Evolutionary conservation across 2,888 invertebrate genomes (phyloP), one percentile per base, ranked within the genome.

Genomic region (Rhorus exstirpatorius): DNA sequence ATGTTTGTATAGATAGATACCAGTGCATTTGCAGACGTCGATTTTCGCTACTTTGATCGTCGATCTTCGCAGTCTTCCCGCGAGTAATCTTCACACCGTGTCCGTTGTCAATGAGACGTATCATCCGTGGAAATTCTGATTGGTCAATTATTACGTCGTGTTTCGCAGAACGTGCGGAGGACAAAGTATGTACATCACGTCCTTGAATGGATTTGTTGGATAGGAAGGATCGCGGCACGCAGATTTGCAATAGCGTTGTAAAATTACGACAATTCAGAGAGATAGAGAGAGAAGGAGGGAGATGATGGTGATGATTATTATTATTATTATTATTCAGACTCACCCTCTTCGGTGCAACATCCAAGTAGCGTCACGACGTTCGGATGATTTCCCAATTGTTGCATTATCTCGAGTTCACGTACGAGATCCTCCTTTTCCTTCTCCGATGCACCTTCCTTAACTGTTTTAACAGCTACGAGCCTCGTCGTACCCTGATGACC

Each of bases 391-490:
- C 97, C 97, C 76, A 97, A 94, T 90, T 96, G 96, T 91, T 97
- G 96, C 96, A 97, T 97, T 77, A 97, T 96, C 86, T 95, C 95
- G 79, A 96, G 94, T 89, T 97, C 96, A 49, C 96, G 94, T 35
- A 96, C 93, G 26, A 97, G 93, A 89, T 97, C 97, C 84, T 96
- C 96, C 88, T 96, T 96, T 87, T 97, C 97, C 83, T 96, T 95
- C 86, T 96, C 96, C 17, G 96, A 95, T 6, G 97, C 96, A 46
- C 96, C 96, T 86, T 96, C 96, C 89, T 97, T 96, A 72, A 97
- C 96, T 8, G 96, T 97, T 92, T 97, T 97, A 6, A 97, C 97
- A 3, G 97, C 97, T n/a, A 97, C 97, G 82, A 96, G 94, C 78
- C 97, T 94, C 19, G 97, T 97, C 81, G 96, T 94, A 0, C 96